Base-by-base conservation (phyloP, 2,888 invertebrate genomes). In the Chaetogeoica ovagalla region DNA sequence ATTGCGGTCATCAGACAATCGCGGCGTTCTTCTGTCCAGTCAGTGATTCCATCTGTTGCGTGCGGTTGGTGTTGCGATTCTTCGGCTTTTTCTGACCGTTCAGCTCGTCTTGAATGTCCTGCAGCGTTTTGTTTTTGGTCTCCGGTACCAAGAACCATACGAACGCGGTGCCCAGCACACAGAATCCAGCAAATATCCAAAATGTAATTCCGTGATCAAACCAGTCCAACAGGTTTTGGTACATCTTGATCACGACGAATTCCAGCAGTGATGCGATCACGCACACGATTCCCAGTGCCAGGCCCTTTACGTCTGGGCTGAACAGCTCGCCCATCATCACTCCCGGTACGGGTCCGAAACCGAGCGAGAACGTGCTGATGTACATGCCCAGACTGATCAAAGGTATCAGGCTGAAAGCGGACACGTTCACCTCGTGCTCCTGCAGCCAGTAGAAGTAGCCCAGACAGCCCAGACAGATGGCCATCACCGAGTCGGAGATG, bases 401-500 rank as follows among this genome's bases (percentile, higher is more conserved):
- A 8, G 87, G 87, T 19, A 87, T 82, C 86, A 86, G 87, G 81
- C 83, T 52, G 85, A 76, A 52, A 1, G 82, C 73, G 17, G 81
- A n/a, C 43, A 83, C 81, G 66, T 81, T 69, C 21, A 69, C 70
- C 5, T 37, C 17, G 39, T 74, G 65, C 8, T 82, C 77, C 30
- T 82, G 23, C 0, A 74, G 70, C 72, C 69, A 83, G 86, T 94
- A 95, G 86, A 92, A 94, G 55, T 91, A 86, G 1, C 94, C 94
- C 15, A 95, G 87, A 30, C 91, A 88, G 62, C 91, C 87, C 76
- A 94, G 86, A 83, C 92, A 92, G 1, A 91, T 82, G 0, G 91
- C 89, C 92, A 94, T 94, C 30, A 92, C 89, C n/a, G 90, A 85
- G 59, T 94, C 91, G 65, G 95, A 95, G 82, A 93, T 88, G 72